These are phyloP conservation scores for Helobdella robusta DNA, from an alignment of 2,888 invertebrate species.

Conservation along the genomic window DNA sequence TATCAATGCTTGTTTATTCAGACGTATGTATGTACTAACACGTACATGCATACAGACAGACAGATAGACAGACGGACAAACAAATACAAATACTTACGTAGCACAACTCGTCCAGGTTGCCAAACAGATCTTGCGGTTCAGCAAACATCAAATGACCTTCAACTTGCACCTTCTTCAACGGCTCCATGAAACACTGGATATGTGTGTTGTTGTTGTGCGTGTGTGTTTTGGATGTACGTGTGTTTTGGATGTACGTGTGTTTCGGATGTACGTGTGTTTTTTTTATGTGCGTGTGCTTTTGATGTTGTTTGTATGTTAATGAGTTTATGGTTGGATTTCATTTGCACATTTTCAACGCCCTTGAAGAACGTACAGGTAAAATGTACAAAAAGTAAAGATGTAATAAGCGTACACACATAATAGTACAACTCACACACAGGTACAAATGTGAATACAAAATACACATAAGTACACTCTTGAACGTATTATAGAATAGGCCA, in stretches of 20 bases:
- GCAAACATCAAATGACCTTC: conserved; percentile 59
- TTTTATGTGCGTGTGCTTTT: conserved; percentile 3
- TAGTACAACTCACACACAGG: too few species aligned
- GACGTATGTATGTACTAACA: background rate
- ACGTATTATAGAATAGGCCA: background rate
- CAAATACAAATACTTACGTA: conserved; percentile 52
- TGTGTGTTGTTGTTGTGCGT: too few species aligned
- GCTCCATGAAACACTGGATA: conserved; percentile 58
- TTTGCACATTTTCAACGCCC: too few species aligned
- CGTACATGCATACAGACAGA: background rate
- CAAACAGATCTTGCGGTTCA: conserved; percentile 58
- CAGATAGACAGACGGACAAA: too few species aligned
- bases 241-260: background rate
- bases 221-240: too few species aligned
- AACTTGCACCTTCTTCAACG: conserved; percentile 59
- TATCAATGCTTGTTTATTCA: conserved; percentile 4
- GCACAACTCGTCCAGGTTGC: conserved; percentile 58
- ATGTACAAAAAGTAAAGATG: too few species aligned
- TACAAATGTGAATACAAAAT: background rate
- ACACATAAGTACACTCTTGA: background rate
- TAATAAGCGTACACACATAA: too few species aligned
- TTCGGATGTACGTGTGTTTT: background rate
- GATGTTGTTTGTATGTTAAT: too few species aligned
- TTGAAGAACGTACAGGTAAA: too few species aligned
- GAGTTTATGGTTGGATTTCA: too few species aligned